phyloP scores from a whole-genome alignment of 2,888 invertebrate species.

The Hydrotaea diabolus region DNA sequence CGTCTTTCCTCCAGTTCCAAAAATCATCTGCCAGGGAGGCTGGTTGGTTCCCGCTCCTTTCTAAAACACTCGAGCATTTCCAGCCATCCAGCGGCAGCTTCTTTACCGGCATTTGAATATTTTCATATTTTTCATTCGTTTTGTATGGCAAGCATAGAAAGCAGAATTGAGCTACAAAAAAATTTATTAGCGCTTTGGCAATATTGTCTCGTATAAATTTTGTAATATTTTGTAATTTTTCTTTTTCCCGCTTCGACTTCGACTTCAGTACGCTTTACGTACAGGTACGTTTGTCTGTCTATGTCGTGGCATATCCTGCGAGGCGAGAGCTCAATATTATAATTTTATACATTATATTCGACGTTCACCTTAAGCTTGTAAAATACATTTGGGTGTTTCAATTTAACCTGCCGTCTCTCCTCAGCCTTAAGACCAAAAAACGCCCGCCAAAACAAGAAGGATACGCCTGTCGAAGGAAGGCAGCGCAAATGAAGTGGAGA shows the following conservation, averaged over 20 bases:
- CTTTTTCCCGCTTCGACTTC: slow-evolving; percentile 41
- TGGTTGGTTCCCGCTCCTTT: no score
- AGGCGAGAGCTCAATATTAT: slow-evolving; percentile 62
- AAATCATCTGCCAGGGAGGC: slow-evolving; percentile 41
- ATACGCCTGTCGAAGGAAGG: no score
- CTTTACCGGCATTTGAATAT: slow-evolving; percentile 44
- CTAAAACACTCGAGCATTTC: background rate
- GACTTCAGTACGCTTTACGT: background rate
- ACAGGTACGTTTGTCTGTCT: background rate
- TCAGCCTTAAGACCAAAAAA: background rate
- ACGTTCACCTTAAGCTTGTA: slow-evolving; percentile 67
- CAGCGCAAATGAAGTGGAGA: slow-evolving; percentile 39
- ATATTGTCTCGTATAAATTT: slow-evolving; percentile 78
- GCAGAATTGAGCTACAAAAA: slow-evolving; percentile 45
- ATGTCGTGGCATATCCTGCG: slow-evolving; percentile 2
- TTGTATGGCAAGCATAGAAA: slow-evolving; percentile 30
- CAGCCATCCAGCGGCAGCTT: background rate
- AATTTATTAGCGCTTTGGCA: slow-evolving; percentile 79
- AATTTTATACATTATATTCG: slow-evolving; percentile 65
- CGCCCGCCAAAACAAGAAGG: background rate
- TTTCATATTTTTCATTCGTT: slow-evolving; percentile 51
- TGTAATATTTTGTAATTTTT: slow-evolving; percentile 71
- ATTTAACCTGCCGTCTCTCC: slow-evolving; percentile 61
- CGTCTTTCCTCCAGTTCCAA: slow-evolving; percentile 21
- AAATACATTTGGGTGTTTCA: slow-evolving; percentile 67